phyloP scores from a whole-genome alignment of 1,140 invertebrate species.

The Zaprionus camerounensis region DNA sequence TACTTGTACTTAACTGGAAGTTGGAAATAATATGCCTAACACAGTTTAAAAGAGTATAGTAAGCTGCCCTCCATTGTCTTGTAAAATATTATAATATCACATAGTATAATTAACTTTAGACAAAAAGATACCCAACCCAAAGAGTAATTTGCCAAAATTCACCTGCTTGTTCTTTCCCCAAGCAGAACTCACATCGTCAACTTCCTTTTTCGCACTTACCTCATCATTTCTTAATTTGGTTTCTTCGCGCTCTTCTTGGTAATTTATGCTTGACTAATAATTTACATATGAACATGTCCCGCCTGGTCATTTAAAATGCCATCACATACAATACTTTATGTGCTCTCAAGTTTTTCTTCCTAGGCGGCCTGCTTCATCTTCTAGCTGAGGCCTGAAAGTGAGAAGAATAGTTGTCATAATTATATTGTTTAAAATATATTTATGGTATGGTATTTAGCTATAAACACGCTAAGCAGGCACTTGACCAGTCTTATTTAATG shows the following conservation, averaged over 20 bases:
- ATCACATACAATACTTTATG: neutral
- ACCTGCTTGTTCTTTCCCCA: neutral
- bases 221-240: slow-evolving; percentile 4
- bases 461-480: neutral
- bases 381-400: neutral
- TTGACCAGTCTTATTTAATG: neutral
- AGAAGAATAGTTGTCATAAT: neutral
- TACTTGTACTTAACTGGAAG: too few relatives aligned
- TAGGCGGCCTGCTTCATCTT: neutral
- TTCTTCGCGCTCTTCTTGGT: neutral
- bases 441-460: neutral
- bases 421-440: neutral
- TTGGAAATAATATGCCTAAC: too few relatives aligned
- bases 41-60: too few relatives aligned
- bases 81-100: neutral
- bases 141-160: neutral
- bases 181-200: neutral
- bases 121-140: neutral
- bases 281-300: neutral
- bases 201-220: slow-evolving; percentile 5
- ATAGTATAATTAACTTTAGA: neutral
- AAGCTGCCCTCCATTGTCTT: too few relatives aligned
- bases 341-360: neutral
- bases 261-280: neutral
- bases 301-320: neutral